A percentile compares a stretch with the other conserved stretches of the same genome.
Evolutionary conservation across 2,888 invertebrate species (phyloP).

Genomic region (Ennomos quercinarius): DNA sequence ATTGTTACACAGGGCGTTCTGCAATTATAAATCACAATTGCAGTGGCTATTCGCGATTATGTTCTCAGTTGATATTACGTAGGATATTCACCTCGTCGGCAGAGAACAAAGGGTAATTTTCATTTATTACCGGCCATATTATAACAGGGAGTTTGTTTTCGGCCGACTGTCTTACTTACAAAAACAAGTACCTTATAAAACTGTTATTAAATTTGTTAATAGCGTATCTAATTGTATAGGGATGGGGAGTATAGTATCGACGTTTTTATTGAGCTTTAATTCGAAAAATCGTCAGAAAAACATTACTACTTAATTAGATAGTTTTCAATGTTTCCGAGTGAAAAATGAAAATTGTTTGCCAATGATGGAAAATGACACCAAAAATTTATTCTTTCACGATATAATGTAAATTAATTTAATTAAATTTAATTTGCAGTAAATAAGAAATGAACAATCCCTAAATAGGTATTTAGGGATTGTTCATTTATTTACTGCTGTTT

Average conservation of each 20-base stretch:
- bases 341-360: too few species aligned
- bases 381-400: too few species aligned
- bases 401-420: too few species aligned
- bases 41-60: slow-evolving; percentile 41
- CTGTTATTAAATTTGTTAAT: slow-evolving; percentile 59
- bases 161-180: slow-evolving; percentile 50
- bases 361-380: too few species aligned
- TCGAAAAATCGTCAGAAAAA: not conserved
- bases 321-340: too few species aligned
- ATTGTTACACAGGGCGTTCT: slow-evolving; percentile 11
- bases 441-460: too few species aligned
- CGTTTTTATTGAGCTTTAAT: slow-evolving; percentile 5
- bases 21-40: slow-evolving; percentile 49
- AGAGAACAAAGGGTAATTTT: slow-evolving; percentile 59
- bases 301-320: too few species aligned
- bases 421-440: too few species aligned
- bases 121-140: slow-evolving; percentile 58
- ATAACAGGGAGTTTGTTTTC: slow-evolving; percentile 44
- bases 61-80: slow-evolving; percentile 37
- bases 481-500: too few species aligned
- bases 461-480: too few species aligned
- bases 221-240: slow-evolving; percentile 40
- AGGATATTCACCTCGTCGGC: slow-evolving; percentile 29
- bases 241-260: slow-evolving; percentile 6
- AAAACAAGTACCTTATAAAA: slow-evolving; percentile 67